Base-by-base conservation (phyloP, 1,140 invertebrate genomes). In the Drosophila bifasciata region DNA sequence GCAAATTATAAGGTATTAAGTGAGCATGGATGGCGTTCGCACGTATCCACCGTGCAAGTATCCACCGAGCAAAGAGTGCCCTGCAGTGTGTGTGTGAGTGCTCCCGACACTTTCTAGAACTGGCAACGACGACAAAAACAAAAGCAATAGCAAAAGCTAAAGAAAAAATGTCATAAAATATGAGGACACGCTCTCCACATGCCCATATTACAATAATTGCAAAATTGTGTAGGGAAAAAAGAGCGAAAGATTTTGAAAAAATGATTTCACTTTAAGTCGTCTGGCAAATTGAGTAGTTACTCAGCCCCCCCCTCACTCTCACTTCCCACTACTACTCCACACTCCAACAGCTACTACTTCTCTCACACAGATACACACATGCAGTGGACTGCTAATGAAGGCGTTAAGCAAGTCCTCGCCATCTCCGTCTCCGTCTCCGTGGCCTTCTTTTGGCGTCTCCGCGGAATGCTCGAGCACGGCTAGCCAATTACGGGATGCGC, bases 1-100 rank as follows among this genome's bases (percentile, higher is more conserved):
- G 83, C 78, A 88, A 88, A 88, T 88, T 89, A 88, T 88, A 88
- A 89, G 83, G 83, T 83, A 85, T 86, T 86, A 88, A 88, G 83
- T 83, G 83, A 80, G 72, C 74, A 73, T 75, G 70, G 81, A 73
- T 75, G 70, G 81, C 78, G 67, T 63, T 76, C 62, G 70, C 83
- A 88, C 70, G 74, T 86, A 85, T 43, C 59, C 50, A 53, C 25
- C 40, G 25, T 51, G 48, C 23, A 6, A 6, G 23, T 25, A 36
- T 36, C 32, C 32, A 36, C 32, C 32, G 61, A 44, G 51, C 36
- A 44, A 44, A 13, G 17, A 40, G 55, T 46, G 40, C 44, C 32
- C 44, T n/a, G 6, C 28, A 16, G 16, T 15, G 40, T 51, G 48
- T 25, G 56, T 23, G 44, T 50, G 53, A 63, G 45, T 70, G 44